Base-by-base conservation (phyloP, 2,888 invertebrate species). In the Marasmarcha lunaedactyla region DNA sequence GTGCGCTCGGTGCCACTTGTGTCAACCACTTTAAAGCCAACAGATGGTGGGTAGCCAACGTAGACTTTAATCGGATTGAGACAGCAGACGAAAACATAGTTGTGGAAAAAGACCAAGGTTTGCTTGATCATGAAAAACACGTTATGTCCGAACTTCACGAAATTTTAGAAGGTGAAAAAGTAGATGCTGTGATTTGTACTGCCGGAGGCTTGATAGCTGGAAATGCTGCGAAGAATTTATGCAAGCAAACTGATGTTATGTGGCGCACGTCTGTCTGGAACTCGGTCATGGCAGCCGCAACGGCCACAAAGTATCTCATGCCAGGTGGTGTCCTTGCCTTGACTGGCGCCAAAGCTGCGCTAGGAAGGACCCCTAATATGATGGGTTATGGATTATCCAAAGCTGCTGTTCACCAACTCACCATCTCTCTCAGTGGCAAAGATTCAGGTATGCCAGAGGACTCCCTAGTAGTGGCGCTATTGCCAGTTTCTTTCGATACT, bases 171-270 rank as follows among this genome's bases (percentile, higher is more conserved):
- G 90, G 89, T 44, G 85, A 91, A 42, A 95, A 97, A 84, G 73
- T 98, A 53, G 97, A 97, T 83, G 98, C 95, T 20, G 89, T 99
- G 35, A 91, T 99, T 55, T 98, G 98, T 77, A 98, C 99, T 12
- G 99, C 99, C 46, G 98, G 98, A 36, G 98, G 98, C 38, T 98
- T 98, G 98, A 96, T 97, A 34, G 94, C 98, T 37, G 98, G 98
- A 15, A 97, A 95, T 85, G 93, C 95, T 9, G 86, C 88, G 40
- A 91, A 93, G 78, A 97, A 96, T 62, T 89, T 98, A 48, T 87
- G 95, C 36, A 94, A 95, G 69, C 97, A 93, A 64, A 86, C 93
- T 3, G 97, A 98, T 57, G 67, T 95, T 36, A 98, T 98, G 97
- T 96, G 97, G 94, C 92, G 93, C 47, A 99, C 99, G 71, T 97